phyloP scores from a whole-genome alignment of 2,888 invertebrate genomes.

The Odontocerum albicorne region DNA sequence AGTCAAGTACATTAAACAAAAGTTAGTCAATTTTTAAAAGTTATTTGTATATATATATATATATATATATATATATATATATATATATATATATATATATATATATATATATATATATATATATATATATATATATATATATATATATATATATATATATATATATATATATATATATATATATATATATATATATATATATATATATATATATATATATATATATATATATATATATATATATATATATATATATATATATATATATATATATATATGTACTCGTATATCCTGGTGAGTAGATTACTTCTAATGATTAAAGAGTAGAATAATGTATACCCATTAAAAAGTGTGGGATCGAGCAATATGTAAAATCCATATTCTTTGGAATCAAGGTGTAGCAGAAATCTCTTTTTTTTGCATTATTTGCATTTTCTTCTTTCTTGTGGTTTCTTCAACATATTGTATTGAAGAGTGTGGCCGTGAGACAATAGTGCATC shows the following conservation, averaged over 20 bases:
- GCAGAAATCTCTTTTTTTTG: no score
- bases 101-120: not conserved
- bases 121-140: not conserved
- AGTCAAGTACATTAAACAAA: no score
- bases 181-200: not conserved
- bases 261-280: not conserved
- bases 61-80: not conserved
- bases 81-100: not conserved
- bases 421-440: no score
- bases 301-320: no score
- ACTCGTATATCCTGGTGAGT: not conserved
- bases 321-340: no score
- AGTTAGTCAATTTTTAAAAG: no score
- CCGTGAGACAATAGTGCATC: no score
- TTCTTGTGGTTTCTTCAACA: no score
- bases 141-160: not conserved
- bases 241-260: not conserved
- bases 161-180: not conserved
- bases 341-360: no score
- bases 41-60: conserved; percentile 8
- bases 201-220: not conserved
- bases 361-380: no score
- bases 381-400: no score
- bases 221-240: not conserved
- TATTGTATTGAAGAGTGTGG: no score